These are phyloP conservation scores for Ovibos moschatus DNA, from an alignment of 2,113 vertebrate species.

Conservation along the genomic window DNA sequence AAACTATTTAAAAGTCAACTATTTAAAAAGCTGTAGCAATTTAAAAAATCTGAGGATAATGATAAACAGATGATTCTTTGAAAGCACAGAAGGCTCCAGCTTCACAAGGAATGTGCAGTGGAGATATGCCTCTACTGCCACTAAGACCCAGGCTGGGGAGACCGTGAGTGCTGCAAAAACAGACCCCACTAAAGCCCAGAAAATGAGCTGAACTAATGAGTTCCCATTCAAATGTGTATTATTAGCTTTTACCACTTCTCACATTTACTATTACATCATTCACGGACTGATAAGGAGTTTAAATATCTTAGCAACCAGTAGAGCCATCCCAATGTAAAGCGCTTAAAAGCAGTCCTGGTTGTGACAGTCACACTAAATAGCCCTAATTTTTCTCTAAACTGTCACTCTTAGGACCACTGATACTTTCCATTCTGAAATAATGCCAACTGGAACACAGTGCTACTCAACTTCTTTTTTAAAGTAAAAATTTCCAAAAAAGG, in stretches of 20 bases:
- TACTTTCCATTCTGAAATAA: slow-evolving; percentile 14
- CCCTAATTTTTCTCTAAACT: neutral
- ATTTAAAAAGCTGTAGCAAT: neutral
- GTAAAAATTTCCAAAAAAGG: neutral
- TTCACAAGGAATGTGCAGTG: neutral
- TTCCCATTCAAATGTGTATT: neutral
- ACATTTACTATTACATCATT: neutral
- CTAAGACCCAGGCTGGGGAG: neutral
- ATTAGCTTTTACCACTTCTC: neutral
- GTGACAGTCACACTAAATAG: neutral
- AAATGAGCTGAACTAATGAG: neutral
- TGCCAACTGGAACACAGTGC: neutral
- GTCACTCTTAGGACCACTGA: neutral
- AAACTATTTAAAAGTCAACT: neutral
- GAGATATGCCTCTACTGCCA: neutral
- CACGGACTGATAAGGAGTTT: neutral
- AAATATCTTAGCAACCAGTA: neutral
- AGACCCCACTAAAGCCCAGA: neutral
- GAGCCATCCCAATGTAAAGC: neutral
- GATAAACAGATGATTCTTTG: neutral
- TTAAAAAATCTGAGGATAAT: neutral
- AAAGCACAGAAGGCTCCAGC: neutral
- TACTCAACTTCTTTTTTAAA: neutral
- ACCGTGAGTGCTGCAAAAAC: neutral
- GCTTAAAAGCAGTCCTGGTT: neutral